Base-by-base conservation (phyloP, 1,140 invertebrate genomes). In the Bactericera cockerelli region DNA sequence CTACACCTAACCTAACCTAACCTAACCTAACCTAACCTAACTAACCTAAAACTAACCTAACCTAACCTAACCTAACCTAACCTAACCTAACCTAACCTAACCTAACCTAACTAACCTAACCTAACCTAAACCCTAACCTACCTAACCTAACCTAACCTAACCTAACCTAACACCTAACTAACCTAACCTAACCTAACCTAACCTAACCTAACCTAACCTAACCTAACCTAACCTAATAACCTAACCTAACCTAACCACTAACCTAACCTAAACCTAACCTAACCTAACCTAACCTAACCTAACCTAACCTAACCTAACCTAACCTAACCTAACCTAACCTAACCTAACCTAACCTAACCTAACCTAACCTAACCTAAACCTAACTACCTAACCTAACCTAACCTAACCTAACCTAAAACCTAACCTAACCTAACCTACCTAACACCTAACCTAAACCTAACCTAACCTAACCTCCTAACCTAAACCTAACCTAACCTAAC, bases 51-150 rank as follows among this genome's bases (percentile, higher is more conserved):
- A n/a, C n/a, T n/a, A n/a, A n/a, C n/a, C n/a, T n/a, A n/a, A n/a
- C n/a, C n/a, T n/a, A n/a, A n/a, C n/a, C n/a, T n/a, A n/a, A n/a
- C n/a, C n/a, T n/a, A n/a, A n/a, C n/a, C n/a, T n/a, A n/a, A n/a
- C n/a, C n/a, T n/a, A n/a, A n/a, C n/a, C n/a, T n/a, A n/a, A n/a
- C n/a, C n/a, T n/a, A n/a, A n/a, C n/a, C n/a, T n/a, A n/a, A 67
- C 66, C 66, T 66, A 68, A 70, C 65, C 69, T 65, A 68, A 68
- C 67, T 63, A 61, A 67, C 67, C 64, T 66, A 64, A 67, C 65
- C 64, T 65, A 63, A 66, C 64, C 57, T 60, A 31, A 54, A 63
- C 38, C 63, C 11, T 61, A 61, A 26, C 63, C 42, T 63, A 65
- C 58, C 39, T 56, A 60, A 63, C 16, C 57, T 55, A 66, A 60